Percentiles rank a stretch among this genome's conserved stretches.
Conservation (phyloP, 2,888 invertebrate genomes). For the Rhamphomyia laevipes region DNA sequence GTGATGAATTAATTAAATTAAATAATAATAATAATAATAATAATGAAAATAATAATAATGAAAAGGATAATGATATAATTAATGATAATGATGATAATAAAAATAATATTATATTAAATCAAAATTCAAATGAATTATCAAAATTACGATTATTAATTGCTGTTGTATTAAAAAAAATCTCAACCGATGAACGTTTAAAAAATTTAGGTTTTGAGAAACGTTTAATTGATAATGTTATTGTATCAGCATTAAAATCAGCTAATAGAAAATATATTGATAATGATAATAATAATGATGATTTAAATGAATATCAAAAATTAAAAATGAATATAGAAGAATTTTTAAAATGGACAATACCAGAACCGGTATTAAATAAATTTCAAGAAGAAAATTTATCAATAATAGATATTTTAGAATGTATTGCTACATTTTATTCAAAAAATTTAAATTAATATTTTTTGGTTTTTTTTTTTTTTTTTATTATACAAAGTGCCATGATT, state of each 20-base stretch:
- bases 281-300: constrained; percentile 35
- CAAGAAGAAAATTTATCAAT: not conserved
- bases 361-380: not conserved
- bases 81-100: not conserved
- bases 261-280: constrained; percentile 55
- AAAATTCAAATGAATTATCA: constrained; percentile 46
- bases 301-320: constrained; percentile 49
- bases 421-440: too few relatives aligned
- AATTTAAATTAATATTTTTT: too few relatives aligned
- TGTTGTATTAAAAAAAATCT: constrained; percentile 69
- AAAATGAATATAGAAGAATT: constrained; percentile 65
- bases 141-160: constrained; percentile 70
- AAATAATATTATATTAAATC: constrained; percentile 37
- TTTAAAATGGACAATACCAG: constrained; percentile 68
- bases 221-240: constrained; percentile 69
- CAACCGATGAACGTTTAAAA: constrained; percentile 62
- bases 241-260: constrained; percentile 64
- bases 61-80: not conserved
- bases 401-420: not conserved
- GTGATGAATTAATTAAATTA: constrained; percentile 23
- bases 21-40: constrained; percentile 5
- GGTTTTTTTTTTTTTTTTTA: too few relatives aligned
- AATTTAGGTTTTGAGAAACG: constrained; percentile 61
- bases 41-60: constrained; percentile 1
- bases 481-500: too few relatives aligned